phyloP scores from a whole-genome alignment of 1,140 invertebrate genomes.

The Drosophila parabipectinata region DNA sequence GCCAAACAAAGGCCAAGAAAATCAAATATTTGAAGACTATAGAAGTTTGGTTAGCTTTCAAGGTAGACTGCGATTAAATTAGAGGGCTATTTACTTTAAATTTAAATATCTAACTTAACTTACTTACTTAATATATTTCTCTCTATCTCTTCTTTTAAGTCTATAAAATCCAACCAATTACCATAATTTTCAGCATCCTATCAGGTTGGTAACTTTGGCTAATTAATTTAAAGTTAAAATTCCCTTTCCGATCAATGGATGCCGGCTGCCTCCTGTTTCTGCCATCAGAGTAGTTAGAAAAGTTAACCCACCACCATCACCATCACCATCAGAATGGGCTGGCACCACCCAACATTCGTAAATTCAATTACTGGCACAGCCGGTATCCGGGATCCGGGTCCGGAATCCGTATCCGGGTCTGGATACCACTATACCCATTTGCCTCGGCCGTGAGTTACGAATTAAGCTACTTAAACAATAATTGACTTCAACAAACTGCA shows the following conservation, averaged over 20 bases:
- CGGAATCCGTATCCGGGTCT: slow-evolving; percentile 13
- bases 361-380: slow-evolving; percentile 11
- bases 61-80: slow-evolving; percentile 7
- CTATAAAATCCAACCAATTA: neutral
- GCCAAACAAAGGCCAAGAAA: slow-evolving; percentile 42
- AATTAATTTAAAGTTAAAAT: slow-evolving; percentile 20
- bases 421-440: slow-evolving; percentile 3
- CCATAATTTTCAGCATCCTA: slow-evolving; percentile 1
- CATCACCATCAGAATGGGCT: too few species aligned
- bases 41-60: neutral
- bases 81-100: neutral
- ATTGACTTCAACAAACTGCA: slow-evolving; percentile 79
- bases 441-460: slow-evolving; percentile 39
- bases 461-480: slow-evolving; percentile 80
- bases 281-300: slow-evolving; percentile 3
- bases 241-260: slow-evolving; percentile 10
- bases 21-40: slow-evolving; percentile 32
- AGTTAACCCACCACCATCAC: slow-evolving; percentile 8
- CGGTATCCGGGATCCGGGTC: neutral
- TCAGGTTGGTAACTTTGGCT: slow-evolving; percentile 6
- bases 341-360: slow-evolving; percentile 12
- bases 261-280: neutral
- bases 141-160: neutral
- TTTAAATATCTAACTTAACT: too few species aligned
- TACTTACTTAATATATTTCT: too few species aligned